Percentiles rank a stretch among this genome's conserved stretches.
Conservation (phyloP, 2,888 invertebrate genomes). For the Tholera decimalis region DNA sequence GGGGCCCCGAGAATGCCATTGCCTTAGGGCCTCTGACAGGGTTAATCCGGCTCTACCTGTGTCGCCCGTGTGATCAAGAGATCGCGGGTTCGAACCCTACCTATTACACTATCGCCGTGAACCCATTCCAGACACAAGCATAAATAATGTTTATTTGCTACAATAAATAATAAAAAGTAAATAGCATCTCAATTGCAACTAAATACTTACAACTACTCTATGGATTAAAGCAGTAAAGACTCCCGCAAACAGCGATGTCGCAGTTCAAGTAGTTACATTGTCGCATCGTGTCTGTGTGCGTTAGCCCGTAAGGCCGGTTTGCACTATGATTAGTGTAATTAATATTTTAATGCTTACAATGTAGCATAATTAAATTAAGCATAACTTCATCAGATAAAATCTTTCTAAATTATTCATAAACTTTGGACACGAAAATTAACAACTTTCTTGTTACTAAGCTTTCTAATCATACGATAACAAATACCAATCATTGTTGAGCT, state of each 20-base stretch:
- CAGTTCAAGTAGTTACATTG: no score
- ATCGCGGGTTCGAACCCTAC: no score
- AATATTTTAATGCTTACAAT: no score
- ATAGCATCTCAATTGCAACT: conserved; percentile 10
- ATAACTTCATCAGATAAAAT: not conserved
- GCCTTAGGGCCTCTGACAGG: no score
- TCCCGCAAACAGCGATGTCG: no score
- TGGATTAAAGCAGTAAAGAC: not conserved
- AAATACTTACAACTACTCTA: conserved; percentile 16
- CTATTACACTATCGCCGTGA: no score
- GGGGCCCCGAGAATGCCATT: no score
- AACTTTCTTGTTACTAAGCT: not conserved
- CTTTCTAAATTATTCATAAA: not conserved
- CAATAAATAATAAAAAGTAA: conserved; percentile 24
- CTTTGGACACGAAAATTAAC: not conserved
- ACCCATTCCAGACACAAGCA: no score
- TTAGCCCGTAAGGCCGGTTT: no score
- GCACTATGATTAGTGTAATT: not conserved
- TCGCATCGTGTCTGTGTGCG: no score
- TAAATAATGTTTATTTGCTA: conserved; percentile 5
- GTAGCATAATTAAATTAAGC: not conserved
- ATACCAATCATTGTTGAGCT: not conserved
- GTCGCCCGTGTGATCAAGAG: no score
- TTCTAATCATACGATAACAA: conserved; percentile 11
- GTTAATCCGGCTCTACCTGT: no score